Evolutionary conservation across 1,140 invertebrate genomes (phyloP), one percentile per base, ranked within the genome.

Genomic region (Maniola jurtina): DNA sequence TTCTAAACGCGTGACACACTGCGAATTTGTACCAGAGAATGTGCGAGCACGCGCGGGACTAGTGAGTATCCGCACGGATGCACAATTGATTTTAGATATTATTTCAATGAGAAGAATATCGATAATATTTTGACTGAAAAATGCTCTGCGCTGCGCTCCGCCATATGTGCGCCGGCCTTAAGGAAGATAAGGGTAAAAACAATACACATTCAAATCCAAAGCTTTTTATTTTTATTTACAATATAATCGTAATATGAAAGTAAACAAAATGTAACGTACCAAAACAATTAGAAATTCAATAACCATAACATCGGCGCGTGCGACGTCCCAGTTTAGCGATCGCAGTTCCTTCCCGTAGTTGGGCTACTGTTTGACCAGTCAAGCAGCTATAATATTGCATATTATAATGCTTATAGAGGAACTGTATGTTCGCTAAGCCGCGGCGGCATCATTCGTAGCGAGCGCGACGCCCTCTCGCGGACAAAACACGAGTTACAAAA

Each of bases 231-330:
- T 83, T 86, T 88, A 89, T 89, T 88, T 89, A 89, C 87, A 88
- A 87, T 86, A 84, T 83, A 82, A 83, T 81, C 71, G 75, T 87
- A 87, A 88, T 89, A 89, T 88, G 85, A 88, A 89, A 89, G 84
- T 89, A 87, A 89, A 87, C 86, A 89, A 88, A 88, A 85, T 84
- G 77, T 87, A 89, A 87, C 82, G 79, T 87, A 87, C 81, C 80
- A 84, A 87, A 86, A 83, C 25, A 76, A 81, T 79, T 86, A 77
- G 79, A 84, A 79, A 83, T 81, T 74, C 62, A 76, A 81, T 81
- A 84, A 78, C 76, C 70, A 75, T 75, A 78, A 77, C 71, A 78
- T 70, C 64, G 70, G 64, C 36, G 61, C 59, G 63, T 70, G 48
- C 48, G 68, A 56, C 64, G 55, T 52, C 68, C 50, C 47, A 61